These are phyloP conservation scores for Notolepis coatsorum DNA, from an alignment of 2,797 vertebrate species.

Conservation along the genomic window DNA sequence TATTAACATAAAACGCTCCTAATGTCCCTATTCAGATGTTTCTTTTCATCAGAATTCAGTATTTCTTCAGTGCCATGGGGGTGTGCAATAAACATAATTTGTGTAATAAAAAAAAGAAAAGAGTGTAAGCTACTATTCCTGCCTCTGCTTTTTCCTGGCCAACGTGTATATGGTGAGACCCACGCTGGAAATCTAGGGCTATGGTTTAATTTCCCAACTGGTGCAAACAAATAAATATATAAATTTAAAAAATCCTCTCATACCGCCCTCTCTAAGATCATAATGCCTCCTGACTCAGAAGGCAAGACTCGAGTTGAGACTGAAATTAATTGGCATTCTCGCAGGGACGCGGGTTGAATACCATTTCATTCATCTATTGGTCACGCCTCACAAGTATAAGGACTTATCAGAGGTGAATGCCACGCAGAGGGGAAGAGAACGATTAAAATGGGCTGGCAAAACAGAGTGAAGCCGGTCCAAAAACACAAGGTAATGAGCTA, in stretches of 20 bases:
- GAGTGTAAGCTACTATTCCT: background rate
- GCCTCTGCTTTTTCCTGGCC: conserved; percentile 1
- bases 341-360: conserved; percentile 9
- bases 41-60: no score
- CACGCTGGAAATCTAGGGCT: background rate
- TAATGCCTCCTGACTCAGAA: conserved; percentile 29
- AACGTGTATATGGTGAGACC: conserved; percentile 1
- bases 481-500: conserved; percentile 2
- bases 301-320: conserved; percentile 34
- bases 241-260: conserved; percentile 21
- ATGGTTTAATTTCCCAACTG: conserved; percentile 36
- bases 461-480: background rate
- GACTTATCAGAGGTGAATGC: conserved; percentile 23
- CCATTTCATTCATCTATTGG: conserved; percentile 10
- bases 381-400: conserved; percentile 15
- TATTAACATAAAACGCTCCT: background rate
- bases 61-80: no score
- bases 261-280: conserved; percentile 27
- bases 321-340: conserved; percentile 52
- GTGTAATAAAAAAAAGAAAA: background rate
- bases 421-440: background rate
- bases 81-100: background rate
- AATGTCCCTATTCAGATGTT: background rate
- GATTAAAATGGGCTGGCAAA: background rate
- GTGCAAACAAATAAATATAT: no score